Evolutionary conservation across 2,797 vertebrate species (phyloP).

Genomic region (Natrix natrix): DNA sequence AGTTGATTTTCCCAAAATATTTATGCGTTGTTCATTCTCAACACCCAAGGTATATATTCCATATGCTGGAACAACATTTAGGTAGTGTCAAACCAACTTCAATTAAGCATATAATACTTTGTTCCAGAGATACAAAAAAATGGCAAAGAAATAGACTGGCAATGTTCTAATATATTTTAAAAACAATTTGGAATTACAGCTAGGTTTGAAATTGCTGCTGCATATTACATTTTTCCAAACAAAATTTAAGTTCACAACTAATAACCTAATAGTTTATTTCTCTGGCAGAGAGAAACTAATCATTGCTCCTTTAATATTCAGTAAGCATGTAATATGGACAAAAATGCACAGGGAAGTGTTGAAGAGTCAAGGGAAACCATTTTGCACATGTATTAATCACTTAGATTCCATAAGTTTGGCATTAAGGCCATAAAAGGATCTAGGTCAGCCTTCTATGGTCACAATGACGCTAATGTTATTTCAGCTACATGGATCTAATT

Average conservation of each 20-base stretch:
- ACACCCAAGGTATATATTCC: neutral
- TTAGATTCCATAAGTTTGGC: neutral
- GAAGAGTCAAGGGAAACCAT: neutral
- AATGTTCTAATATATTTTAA: neutral
- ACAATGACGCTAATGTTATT: neutral
- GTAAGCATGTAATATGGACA: neutral
- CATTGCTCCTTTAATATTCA: neutral
- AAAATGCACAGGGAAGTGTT: neutral
- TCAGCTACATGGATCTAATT: neutral
- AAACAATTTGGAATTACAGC: neutral
- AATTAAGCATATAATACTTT: neutral
- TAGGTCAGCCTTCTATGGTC: neutral
- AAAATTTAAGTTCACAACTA: slow-evolving; percentile 6
- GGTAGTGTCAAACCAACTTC: neutral
- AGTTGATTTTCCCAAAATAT: neutral
- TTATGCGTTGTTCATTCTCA: neutral
- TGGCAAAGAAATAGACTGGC: neutral
- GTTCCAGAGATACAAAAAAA: neutral
- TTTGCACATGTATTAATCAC: neutral
- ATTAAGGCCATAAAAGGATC: neutral
- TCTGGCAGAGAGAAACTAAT: neutral
- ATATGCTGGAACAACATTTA: neutral
- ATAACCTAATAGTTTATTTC: neutral
- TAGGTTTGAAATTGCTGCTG: neutral
- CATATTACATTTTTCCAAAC: slow-evolving; percentile 3